Evolutionary conservation across 2,113 vertebrate genomes (phyloP).

Genomic region (Platichthys flesus): DNA sequence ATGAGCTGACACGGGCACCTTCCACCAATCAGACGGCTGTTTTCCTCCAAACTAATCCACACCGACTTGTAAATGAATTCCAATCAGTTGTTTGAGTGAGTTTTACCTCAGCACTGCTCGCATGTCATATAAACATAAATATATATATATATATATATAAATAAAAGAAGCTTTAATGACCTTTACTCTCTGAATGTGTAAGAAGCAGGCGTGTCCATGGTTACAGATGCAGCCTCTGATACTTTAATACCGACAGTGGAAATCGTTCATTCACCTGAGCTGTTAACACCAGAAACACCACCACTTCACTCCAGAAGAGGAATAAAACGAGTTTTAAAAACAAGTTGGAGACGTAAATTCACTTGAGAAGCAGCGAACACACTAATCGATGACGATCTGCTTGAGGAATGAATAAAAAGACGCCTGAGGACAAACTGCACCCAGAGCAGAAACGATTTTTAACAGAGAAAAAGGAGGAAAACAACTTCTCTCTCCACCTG

Average conservation of each 20-base stretch:
- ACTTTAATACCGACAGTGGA: too few relatives aligned
- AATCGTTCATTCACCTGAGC: background rate
- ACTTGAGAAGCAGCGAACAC: background rate
- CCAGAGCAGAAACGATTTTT: background rate
- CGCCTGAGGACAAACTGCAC: background rate
- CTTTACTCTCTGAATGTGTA: background rate
- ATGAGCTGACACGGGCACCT: too few relatives aligned
- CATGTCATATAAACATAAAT: too few relatives aligned
- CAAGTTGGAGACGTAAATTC: background rate
- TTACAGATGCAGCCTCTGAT: slow-evolving; percentile 41
- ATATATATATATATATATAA: too few relatives aligned
- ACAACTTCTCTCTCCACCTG: slow-evolving; percentile 29
- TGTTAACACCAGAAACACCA: background rate
- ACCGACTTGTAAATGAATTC: too few relatives aligned
- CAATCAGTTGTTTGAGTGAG: too few relatives aligned
- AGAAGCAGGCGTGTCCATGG: slow-evolving; percentile 40
- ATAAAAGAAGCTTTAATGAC: background rate
- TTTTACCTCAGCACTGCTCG: too few relatives aligned
- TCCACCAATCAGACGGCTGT: too few relatives aligned
- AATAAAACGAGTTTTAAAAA: background rate
- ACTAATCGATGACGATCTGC: background rate
- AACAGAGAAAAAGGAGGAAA: slow-evolving; percentile 15
- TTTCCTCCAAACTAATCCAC: too few relatives aligned
- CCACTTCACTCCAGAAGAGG: background rate
- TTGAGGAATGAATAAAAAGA: background rate